A percentile compares a stretch with the other conserved stretches of the same genome.
phyloP scores from a whole-genome alignment of 2,888 invertebrate genomes.

The Ochropacha duplaris region DNA sequence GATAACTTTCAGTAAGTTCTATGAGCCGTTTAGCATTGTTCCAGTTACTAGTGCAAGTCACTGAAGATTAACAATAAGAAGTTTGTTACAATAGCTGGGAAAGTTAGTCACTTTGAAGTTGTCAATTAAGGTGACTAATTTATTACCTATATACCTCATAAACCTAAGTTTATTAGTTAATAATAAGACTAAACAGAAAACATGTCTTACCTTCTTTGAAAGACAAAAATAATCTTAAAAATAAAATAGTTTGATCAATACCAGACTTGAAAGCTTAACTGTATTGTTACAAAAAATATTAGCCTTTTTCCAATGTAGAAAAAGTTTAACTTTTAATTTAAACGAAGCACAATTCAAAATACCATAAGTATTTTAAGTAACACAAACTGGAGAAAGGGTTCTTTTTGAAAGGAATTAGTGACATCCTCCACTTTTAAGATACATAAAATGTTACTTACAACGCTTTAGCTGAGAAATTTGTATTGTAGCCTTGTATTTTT shows the following conservation, averaged over 20 bases:
- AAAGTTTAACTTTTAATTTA: neutral
- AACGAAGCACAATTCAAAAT: conserved; percentile 27
- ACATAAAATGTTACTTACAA: conserved; percentile 26
- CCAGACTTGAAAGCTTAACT: too few species aligned
- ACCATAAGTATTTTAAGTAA: conserved; percentile 16
- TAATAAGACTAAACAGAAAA: neutral
- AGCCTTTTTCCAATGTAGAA: too few species aligned
- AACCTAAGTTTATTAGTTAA: neutral
- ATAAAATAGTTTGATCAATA: neutral
- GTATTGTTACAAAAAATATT: too few species aligned
- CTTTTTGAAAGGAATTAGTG: conserved; percentile 26
- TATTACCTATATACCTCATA: neutral
- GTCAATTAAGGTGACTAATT: neutral
- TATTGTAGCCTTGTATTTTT: too few species aligned
- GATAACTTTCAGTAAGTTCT: conserved; percentile 32
- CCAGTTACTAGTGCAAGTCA: conserved; percentile 9
- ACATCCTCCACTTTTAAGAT: conserved; percentile 25
- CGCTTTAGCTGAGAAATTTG: neutral
- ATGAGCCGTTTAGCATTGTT: conserved; percentile 16
- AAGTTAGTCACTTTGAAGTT: neutral
- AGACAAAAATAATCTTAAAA: too few species aligned
- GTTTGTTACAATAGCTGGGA: neutral
- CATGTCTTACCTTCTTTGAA: too few species aligned
- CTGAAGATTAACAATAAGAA: conserved; percentile 1
- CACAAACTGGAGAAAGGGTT: conserved; percentile 24